A percentile compares a stretch with the other conserved stretches of the same genome.
Conservation (phyloP, 2,113 vertebrate species). For the Ochotona princeps region DNA sequence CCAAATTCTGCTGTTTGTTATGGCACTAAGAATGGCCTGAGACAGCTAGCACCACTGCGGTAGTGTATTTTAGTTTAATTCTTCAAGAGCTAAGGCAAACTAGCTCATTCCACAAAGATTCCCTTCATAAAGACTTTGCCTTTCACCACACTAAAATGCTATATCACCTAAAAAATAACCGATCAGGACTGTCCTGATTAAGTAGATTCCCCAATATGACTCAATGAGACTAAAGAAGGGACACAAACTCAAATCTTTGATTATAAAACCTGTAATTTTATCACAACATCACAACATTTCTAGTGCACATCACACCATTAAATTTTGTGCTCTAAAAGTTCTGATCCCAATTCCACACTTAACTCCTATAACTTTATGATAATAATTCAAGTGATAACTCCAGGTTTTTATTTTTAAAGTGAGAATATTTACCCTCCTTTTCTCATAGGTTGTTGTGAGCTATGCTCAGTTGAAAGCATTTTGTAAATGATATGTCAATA, state of each 20-base stretch:
- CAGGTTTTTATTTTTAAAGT: background rate
- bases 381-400: background rate
- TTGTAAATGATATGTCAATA: background rate
- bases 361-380: background rate
- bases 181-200: background rate
- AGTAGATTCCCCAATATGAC: background rate
- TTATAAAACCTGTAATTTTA: constrained; percentile 18
- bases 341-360: background rate
- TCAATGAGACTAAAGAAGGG: background rate
- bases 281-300: background rate
- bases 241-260: background rate
- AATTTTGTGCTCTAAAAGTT: background rate
- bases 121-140: background rate
- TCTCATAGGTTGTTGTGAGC: background rate
- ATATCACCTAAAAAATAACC: background rate
- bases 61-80: background rate
- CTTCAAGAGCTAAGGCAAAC: background rate
- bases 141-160: background rate
- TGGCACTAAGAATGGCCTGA: background rate
- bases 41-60: background rate
- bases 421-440: background rate
- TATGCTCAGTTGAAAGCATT: background rate
- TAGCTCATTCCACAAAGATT: background rate
- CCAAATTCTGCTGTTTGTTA: background rate
- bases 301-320: background rate